These are phyloP conservation scores for Drosophila sproati DNA, from an alignment of 1,140 invertebrate species.

Conservation along the genomic window DNA sequence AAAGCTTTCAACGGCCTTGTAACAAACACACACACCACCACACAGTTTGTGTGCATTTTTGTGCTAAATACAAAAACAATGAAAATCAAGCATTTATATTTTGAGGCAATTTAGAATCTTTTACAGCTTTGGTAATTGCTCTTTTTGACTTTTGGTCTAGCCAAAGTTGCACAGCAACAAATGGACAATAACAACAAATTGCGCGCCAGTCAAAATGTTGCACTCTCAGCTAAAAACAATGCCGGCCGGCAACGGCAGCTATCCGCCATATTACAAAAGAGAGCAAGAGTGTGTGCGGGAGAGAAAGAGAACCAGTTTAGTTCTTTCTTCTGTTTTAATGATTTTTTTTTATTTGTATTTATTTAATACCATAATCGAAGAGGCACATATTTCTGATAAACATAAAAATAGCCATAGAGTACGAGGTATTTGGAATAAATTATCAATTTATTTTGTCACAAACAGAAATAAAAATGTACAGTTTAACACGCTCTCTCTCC, in stretches of 20 bases:
- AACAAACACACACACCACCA: constrained; percentile 21
- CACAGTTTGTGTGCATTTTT: constrained; percentile 5
- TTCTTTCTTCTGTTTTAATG: constrained; percentile 29
- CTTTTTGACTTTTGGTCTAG: constrained; percentile 46
- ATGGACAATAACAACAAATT: constrained; percentile 28
- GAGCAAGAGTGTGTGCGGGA: background rate
- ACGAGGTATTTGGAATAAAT: constrained; percentile 57
- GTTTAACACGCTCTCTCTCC: constrained; percentile 57
- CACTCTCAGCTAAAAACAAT: constrained; percentile 68
- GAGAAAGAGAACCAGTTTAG: constrained; percentile 34
- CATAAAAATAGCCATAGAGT: constrained; percentile 44
- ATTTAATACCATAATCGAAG: constrained; percentile 48
- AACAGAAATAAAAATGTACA: constrained; percentile 78
- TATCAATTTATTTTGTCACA: constrained; percentile 66
- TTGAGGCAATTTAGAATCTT: constrained; percentile 11
- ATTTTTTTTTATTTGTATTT: constrained; percentile 7
- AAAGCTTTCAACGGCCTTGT: constrained; percentile 42
- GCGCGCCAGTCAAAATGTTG: constrained; percentile 40
- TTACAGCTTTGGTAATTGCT: constrained; percentile 9
- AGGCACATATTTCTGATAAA: constrained; percentile 63
- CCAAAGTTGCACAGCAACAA: constrained; percentile 40
- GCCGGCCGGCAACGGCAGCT: constrained; percentile 64
- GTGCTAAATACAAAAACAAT: constrained; percentile 15
- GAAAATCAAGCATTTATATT: constrained; percentile 9
- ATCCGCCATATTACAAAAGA: constrained; percentile 36